Base-by-base conservation (phyloP, 2,797 vertebrate genomes). In the Moxostoma hubbsi region DNA sequence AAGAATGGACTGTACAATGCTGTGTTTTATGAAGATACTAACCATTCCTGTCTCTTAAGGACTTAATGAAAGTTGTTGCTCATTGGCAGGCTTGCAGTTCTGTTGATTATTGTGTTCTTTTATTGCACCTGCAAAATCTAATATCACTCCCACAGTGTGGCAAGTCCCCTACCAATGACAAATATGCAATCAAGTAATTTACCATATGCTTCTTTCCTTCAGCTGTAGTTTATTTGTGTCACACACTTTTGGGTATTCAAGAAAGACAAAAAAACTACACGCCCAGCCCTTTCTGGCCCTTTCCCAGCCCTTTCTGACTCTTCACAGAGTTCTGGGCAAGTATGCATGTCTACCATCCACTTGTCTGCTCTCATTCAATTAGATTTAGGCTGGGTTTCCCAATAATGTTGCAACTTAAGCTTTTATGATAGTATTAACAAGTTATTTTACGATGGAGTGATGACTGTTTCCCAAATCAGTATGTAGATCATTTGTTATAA, bases 321-420 rank as follows among this genome's bases (percentile, higher is more conserved):
- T 24, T 59, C 47, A 51, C 57, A 80, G 88, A 83, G 86, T 87
- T 84, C 88, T 84, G 83, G 88, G 88, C 91, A 89, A 90, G 89
- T 89, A 89, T 86, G 87, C 54, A 5, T 5, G 53, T 7, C 0
- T 46, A 16, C 54, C 53, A 55, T 9, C 43, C 9, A 1, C 68
- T 57, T 71, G 53, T 71, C 68, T 71, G 54, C 54, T 71, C n/a
- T 58, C 36, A 71, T 71, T 71, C n/a, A 57, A 16, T 71, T 43
- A 71, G 36, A 36, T 36, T 36, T 36, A 36, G 36, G 36, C 36
- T 36, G 36, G 36, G 36, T 36, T 36, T 36, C 36, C 2, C 36
- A 36, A 36, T 36, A 36, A 36, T 36, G 36, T 36, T 36, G 36
- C 36, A 36, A 36, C 36, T 36, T 36, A 36, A 36, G 36, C 36